Conservation (phyloP, 2,888 invertebrate species). For the Cosmopolites sordidus region DNA sequence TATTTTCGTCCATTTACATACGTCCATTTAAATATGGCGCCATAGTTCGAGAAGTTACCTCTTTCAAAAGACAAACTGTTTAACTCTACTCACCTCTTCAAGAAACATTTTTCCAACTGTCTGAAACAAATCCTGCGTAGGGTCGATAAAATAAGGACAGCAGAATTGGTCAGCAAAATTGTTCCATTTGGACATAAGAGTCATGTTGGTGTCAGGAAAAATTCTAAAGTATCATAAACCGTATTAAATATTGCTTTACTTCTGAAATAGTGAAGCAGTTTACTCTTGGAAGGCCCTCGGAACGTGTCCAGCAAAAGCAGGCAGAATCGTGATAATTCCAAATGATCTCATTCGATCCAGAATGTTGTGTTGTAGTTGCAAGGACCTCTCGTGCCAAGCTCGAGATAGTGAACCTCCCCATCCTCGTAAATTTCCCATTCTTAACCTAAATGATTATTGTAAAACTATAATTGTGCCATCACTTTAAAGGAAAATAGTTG, state of each 20-base stretch:
- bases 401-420: constrained; percentile 81
- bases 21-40: too few species aligned
- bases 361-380: constrained; percentile 68
- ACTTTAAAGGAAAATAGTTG: too few species aligned
- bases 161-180: constrained; percentile 69
- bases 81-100: constrained; percentile 61
- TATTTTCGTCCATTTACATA: too few species aligned
- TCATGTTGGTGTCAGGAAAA: constrained; percentile 70
- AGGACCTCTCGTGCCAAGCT: constrained; percentile 67
- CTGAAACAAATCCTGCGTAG: constrained; percentile 71
- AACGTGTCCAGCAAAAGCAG: constrained; percentile 90
- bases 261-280: too few species aligned
- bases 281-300: constrained; percentile 65
- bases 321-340: constrained; percentile 82
- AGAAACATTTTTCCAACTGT: constrained; percentile 70
- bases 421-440: constrained; percentile 92
- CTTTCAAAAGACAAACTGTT: too few species aligned
- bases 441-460: constrained; percentile 53
- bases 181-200: constrained; percentile 68
- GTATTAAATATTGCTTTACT: too few species aligned
- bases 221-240: constrained; percentile 45
- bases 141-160: constrained; percentile 75
- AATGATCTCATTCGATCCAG: constrained; percentile 70
- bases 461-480: too few species aligned
- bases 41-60: too few species aligned